phyloP scores from a whole-genome alignment of 2,888 invertebrate genomes.

The Cistogaster globosa region DNA sequence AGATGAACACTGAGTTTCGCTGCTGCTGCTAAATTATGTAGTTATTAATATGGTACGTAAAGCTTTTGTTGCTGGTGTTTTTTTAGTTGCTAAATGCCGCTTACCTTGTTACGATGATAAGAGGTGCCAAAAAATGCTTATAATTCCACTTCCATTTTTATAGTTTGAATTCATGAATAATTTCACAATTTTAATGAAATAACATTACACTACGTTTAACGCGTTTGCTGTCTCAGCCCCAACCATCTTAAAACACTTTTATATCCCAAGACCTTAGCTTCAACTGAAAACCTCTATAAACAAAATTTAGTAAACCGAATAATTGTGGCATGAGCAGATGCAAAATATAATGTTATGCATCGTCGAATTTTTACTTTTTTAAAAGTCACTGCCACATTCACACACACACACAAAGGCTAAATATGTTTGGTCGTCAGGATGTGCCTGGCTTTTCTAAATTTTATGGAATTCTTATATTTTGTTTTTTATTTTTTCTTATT shows the following conservation, averaged over 20 bases:
- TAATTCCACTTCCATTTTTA: constrained; percentile 75
- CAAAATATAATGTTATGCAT: constrained; percentile 45
- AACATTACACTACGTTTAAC: constrained; percentile 50
- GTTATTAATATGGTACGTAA: neutral
- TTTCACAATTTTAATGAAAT: constrained; percentile 75
- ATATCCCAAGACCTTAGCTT: neutral
- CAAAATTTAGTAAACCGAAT: constrained; percentile 6
- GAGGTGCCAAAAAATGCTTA: constrained; percentile 60
- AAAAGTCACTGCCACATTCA: neutral
- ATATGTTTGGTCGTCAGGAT: too few relatives aligned
- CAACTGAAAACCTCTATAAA: constrained; percentile 13
- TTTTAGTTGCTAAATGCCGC: constrained; percentile 41
- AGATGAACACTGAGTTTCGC: constrained; percentile 13
- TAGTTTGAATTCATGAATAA: constrained; percentile 76
- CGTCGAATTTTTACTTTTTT: constrained; percentile 42
- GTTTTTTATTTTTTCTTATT: too few relatives aligned
- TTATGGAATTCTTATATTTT: neutral
- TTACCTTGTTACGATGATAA: constrained; percentile 53
- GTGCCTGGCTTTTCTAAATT: neutral
- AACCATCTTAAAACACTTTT: neutral
- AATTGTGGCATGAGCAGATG: neutral
- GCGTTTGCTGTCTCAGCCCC: neutral
- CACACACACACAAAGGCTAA: neutral
- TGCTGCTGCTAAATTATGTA: neutral
- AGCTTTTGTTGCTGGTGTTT: neutral